A percentile compares a stretch with the other conserved stretches of the same genome.
These are phyloP conservation scores for Troilus luridus DNA, from an alignment of 2,888 invertebrate species.

Conservation along the genomic window DNA sequence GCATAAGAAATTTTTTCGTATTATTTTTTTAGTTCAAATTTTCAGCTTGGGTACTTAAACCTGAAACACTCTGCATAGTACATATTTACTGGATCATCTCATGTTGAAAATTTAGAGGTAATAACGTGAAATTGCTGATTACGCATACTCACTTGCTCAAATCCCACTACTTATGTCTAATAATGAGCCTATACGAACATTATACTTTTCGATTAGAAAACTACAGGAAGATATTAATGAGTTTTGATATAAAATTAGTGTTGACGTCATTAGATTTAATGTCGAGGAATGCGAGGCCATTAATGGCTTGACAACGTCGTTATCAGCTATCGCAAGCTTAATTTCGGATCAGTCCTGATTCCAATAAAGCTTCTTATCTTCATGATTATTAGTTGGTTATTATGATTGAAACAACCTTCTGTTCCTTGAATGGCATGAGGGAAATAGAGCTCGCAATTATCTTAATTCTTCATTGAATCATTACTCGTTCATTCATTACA, in stretches of 20 bases:
- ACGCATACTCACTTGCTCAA: not conserved
- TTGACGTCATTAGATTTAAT: slow-evolving; percentile 17
- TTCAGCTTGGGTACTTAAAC: too few species aligned
- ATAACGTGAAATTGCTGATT: not conserved
- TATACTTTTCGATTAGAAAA: not conserved
- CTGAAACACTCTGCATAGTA: not conserved
- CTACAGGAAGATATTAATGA: slow-evolving; percentile 7
- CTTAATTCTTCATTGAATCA: not conserved
- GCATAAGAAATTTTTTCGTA: too few species aligned
- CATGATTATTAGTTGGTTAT: slow-evolving; percentile 7
- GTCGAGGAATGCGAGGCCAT: not conserved
- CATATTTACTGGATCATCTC: not conserved
- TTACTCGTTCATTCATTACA: not conserved
- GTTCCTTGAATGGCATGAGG: not conserved
- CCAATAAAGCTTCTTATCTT: slow-evolving; percentile 4
- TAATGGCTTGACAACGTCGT: not conserved
- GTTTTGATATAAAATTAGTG: not conserved
- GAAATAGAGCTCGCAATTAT: not conserved
- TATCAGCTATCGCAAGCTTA: slow-evolving; percentile 4
- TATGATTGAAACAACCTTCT: not conserved
- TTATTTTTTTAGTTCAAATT: too few species aligned
- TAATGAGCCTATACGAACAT: not conserved
- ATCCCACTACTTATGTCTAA: not conserved
- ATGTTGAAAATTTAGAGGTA: not conserved
- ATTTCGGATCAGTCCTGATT: not conserved